Evolutionary conservation across 2,888 invertebrate genomes (phyloP).

Genomic region (Trichopoda pennipes): DNA sequence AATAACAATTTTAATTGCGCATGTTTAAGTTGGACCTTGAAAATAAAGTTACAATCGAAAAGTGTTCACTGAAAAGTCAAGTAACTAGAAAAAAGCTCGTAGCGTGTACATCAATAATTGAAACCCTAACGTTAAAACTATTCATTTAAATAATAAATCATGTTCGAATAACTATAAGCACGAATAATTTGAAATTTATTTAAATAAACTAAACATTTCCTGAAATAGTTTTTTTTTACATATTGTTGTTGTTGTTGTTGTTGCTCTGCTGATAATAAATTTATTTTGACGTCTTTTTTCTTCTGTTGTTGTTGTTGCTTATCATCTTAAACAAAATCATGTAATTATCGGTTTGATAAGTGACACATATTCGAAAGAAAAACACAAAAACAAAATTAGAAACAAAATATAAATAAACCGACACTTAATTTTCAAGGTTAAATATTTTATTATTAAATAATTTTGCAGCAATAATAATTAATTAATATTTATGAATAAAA

Average conservation of each 20-base stretch:
- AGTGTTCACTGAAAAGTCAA: too few relatives aligned
- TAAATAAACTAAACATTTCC: background rate
- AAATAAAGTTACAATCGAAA: too few relatives aligned
- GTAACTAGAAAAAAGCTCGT: too few relatives aligned
- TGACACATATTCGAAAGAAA: constrained; percentile 23
- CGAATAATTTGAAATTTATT: constrained; percentile 9
- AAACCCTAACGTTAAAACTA: background rate
- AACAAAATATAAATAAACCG: background rate
- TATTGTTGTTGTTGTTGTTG: background rate
- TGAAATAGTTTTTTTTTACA: constrained; percentile 22
- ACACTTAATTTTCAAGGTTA: constrained; percentile 48
- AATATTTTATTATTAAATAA: constrained; percentile 38
- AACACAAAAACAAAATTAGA: background rate
- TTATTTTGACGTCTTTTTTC: constrained; percentile 6
- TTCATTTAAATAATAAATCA: background rate
- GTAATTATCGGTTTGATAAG: constrained; percentile 43
- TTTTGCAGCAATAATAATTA: background rate
- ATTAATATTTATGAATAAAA: background rate
- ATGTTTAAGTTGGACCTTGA: too few relatives aligned
- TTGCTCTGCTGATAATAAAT: constrained; percentile 19
- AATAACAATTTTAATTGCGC: too few relatives aligned
- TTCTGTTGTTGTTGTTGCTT: background rate
- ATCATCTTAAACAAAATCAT: constrained; percentile 24
- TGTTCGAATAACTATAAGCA: background rate
- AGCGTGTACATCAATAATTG: background rate